These are phyloP conservation scores for Bombyx mandarina DNA, from an alignment of 1,140 invertebrate species.

Conservation along the genomic window DNA sequence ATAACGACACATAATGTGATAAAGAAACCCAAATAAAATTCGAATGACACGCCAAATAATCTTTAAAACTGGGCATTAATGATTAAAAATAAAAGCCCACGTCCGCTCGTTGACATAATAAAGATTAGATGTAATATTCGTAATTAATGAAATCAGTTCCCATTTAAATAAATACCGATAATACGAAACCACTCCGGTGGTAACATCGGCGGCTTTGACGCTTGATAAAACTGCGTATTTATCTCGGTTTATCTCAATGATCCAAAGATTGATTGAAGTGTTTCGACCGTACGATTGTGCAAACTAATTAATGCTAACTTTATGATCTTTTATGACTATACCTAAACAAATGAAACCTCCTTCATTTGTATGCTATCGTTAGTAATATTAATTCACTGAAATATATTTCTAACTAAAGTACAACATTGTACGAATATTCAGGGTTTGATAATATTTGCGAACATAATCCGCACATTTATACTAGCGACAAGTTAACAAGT, in stretches of 20 bases:
- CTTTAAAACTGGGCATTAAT: conserved; percentile 22
- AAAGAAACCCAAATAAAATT: conserved; percentile 33
- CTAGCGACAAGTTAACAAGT: no score
- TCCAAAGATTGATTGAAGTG: conserved; percentile 23
- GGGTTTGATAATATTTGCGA: no score
- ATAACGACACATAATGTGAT: conserved; percentile 44
- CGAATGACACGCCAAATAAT: conserved; percentile 25
- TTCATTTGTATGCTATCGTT: no score
- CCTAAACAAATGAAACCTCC: no score
- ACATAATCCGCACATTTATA: no score
- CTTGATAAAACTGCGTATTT: conserved; percentile 23
- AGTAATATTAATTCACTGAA: no score
- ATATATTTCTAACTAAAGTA: no score
- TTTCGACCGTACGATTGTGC: conserved; percentile 25
- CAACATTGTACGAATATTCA: no score
- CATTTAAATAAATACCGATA: conserved; percentile 25
- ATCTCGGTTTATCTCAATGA: conserved; percentile 33
- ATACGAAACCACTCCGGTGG: conserved; percentile 35
- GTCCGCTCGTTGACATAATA: conserved; percentile 30
- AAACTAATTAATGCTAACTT: conserved; percentile 16
- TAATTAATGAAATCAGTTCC: conserved; percentile 49
- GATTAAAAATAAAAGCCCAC: conserved; percentile 19
- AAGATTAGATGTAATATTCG: conserved; percentile 48
- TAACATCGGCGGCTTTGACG: conserved; percentile 35
- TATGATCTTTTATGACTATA: no score